Conservation (phyloP, 2,113 vertebrate species). For the Chinchilla lanigera region DNA sequence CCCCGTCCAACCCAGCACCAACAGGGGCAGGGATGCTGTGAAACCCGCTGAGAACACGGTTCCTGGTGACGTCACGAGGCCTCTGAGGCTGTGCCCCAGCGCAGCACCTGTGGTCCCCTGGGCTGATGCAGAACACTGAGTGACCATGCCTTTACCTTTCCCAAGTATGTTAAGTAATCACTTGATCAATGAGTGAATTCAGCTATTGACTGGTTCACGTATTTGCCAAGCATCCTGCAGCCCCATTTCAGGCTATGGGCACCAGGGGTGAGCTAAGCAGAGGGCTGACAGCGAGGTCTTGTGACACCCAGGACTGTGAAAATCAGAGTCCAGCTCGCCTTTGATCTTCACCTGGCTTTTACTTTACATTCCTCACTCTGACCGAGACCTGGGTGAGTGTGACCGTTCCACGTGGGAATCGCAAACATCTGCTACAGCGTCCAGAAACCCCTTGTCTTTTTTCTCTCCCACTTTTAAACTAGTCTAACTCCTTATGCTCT, state of each 20-base stretch:
- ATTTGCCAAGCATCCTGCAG: not conserved
- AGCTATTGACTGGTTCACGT: not conserved
- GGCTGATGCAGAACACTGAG: rapidly evolving
- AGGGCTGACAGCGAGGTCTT: not conserved
- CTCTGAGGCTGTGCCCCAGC: not conserved
- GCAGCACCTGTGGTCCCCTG: rapidly evolving
- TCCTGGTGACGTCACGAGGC: rapidly evolving
- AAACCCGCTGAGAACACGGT: not conserved
- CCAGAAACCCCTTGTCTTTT: not conserved
- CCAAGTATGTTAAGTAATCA: not conserved
- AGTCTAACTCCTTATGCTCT: not conserved
- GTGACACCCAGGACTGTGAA: not conserved
- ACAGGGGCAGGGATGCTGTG: not conserved
- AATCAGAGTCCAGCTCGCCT: not conserved
- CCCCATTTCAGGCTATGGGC: not conserved
- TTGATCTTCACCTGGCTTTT: not conserved
- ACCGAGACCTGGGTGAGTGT: not conserved
- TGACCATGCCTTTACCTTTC: not conserved
- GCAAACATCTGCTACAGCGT: not conserved
- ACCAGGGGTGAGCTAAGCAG: not conserved
- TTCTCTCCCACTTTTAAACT: not conserved
- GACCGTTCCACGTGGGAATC: not conserved
- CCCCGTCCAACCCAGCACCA: not conserved
- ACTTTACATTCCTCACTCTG: not conserved
- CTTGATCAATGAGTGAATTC: not conserved